Percentiles rank a stretch among this genome's conserved stretches.
phyloP scores from a whole-genome alignment of 2,113 vertebrate species.

The Psilopsiagon aymara region DNA sequence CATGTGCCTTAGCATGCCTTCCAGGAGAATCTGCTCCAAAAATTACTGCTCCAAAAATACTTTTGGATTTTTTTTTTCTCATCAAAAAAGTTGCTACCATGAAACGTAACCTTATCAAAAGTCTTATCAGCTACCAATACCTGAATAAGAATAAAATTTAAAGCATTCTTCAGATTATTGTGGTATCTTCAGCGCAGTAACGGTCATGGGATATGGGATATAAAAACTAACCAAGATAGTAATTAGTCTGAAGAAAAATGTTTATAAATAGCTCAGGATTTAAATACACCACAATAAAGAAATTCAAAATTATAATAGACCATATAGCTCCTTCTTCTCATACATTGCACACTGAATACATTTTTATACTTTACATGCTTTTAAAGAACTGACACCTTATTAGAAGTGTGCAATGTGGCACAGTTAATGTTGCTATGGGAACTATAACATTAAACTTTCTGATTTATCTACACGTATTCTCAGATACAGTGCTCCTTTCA shows the following conservation, averaged over 20 bases:
- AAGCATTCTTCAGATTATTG: not conserved
- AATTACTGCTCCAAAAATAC: not conserved
- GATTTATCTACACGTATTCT: conserved; percentile 4
- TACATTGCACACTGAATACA: not conserved
- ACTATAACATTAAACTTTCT: conserved; percentile 15
- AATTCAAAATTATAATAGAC: not conserved
- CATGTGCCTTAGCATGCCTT: too few relatives aligned
- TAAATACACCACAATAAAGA: not conserved
- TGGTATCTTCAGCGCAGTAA: not conserved
- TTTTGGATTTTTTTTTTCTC: not conserved
- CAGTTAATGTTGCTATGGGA: conserved; percentile 35
- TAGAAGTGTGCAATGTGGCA: not conserved
- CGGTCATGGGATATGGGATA: not conserved
- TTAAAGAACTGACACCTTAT: not conserved
- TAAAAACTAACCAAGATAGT: not conserved
- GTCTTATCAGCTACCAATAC: not conserved
- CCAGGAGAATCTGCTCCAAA: too few relatives aligned
- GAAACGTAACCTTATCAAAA: not conserved
- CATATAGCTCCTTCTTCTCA: not conserved
- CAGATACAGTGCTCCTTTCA: not conserved
- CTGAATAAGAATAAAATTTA: not conserved
- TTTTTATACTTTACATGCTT: not conserved
- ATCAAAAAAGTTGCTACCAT: not conserved
- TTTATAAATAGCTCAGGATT: not conserved
- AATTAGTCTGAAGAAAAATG: not conserved